phyloP scores from a whole-genome alignment of 2,888 invertebrate genomes.

The Drosophila histrio region DNA sequence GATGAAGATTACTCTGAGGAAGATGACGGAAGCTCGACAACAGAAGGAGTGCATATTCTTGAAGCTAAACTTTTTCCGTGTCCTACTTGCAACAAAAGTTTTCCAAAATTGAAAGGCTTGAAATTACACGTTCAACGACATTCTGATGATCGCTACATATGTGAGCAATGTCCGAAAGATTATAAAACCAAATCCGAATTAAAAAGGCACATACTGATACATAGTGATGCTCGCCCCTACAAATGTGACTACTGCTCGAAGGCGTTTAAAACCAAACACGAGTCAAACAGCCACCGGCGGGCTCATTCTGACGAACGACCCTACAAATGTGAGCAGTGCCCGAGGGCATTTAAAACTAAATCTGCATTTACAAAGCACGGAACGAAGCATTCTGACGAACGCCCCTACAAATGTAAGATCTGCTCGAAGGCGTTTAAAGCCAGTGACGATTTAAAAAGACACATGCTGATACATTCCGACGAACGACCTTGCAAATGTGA shows the following conservation, averaged over 20 bases:
- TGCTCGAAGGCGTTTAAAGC: not conserved
- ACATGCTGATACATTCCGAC: not conserved
- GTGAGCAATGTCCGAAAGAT: not conserved
- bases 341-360: too few relatives aligned
- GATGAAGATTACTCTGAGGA: not conserved
- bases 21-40: not conserved
- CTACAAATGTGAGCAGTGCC: too few relatives aligned
- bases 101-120: too few relatives aligned
- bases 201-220: not conserved
- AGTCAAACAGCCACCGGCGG: not conserved
- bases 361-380: too few relatives aligned
- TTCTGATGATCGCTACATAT: not conserved
- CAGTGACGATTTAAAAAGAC: not conserved
- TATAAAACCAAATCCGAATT: not conserved
- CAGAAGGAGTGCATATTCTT: not conserved
- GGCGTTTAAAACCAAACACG: not conserved
- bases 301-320: not conserved
- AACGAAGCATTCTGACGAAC: not conserved
- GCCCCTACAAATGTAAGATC: not conserved
- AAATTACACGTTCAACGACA: too few relatives aligned
- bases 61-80: not conserved
- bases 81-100: not conserved
- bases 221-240: not conserved
- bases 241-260: not conserved
- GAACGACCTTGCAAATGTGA: not conserved